Evolutionary conservation across 2,113 vertebrate genomes (phyloP), one percentile per base, ranked within the genome.

Genomic region (Psilopsiagon aurifrons): DNA sequence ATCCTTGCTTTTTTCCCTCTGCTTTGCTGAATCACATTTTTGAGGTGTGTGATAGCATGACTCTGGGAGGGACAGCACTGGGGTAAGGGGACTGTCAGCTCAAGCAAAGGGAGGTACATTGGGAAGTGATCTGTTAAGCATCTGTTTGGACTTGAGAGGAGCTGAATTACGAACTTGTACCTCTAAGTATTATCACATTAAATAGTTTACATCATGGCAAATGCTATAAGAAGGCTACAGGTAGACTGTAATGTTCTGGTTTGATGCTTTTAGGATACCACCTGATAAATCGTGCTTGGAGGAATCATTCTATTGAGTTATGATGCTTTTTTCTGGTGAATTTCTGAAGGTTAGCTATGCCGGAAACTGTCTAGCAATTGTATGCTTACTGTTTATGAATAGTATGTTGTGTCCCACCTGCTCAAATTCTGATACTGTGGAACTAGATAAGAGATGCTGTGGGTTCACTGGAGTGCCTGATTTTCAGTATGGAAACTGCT

Each of bases 41-140:
- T 27, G 49, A 52, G 28, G 43, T 74, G 47, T 24, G 46, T 49
- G 77, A 25, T 35, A 51, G 46, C 12, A 1, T 2, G 47, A 17
- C 31, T 23, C 0, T 8, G 22, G 25, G 55, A 52, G 11, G 37
- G 47, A 44, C 28, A 18, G 37, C 7, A 0, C 17, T 59, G 28
- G 25, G 10, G 31, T 7, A 49, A 33, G 39, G 16, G 29, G 39
- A 16, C 22, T 46, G 12, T 46, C 11, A 14, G 39, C 37, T 5
- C 4, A 1, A 43, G 51, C 31, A 13, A 39, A 24, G 28, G 28
- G 8, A 31, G 27, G 44, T 57, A 46, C 10, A 10, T 0, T 24
- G 79, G 22, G 33, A 35, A 37, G 46, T 2, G 9, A 39, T 35
- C 3, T 0, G 0, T 64, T 85, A 14, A 37, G 10, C 7, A 27